phyloP scores from a whole-genome alignment of 2,113 vertebrate species.

The Tinamus guttatus region DNA sequence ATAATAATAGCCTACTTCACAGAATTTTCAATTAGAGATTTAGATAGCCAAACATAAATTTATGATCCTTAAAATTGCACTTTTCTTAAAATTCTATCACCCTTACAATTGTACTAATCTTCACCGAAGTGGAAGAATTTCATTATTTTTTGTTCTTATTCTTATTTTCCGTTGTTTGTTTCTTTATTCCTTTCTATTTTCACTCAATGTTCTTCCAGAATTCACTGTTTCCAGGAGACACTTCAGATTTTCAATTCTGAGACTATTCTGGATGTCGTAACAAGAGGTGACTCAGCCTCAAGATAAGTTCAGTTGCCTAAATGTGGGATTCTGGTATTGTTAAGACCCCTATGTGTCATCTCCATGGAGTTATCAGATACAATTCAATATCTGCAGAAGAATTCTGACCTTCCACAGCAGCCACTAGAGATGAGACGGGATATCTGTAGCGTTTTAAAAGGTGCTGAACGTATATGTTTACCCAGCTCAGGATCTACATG shows the following conservation, averaged over 20 bases:
- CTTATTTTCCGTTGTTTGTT: slow-evolving; percentile 7
- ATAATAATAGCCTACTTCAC: neutral
- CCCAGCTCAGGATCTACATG: neutral
- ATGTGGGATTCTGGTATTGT: neutral
- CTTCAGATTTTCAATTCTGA: neutral
- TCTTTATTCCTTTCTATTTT: neutral
- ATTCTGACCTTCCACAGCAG: neutral
- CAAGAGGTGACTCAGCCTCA: neutral
- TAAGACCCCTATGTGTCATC: neutral
- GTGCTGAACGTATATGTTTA: neutral
- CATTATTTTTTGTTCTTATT: neutral
- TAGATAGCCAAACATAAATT: slow-evolving; percentile 4
- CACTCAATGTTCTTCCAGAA: neutral
- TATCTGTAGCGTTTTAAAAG: neutral
- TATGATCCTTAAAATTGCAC: neutral
- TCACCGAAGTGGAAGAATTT: neutral
- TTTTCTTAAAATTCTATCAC: neutral
- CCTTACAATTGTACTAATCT: neutral
- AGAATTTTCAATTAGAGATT: slow-evolving; percentile 43
- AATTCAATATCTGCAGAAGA: neutral
- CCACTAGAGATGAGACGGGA: neutral
- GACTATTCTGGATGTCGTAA: neutral
- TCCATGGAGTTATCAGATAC: neutral
- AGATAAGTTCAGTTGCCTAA: neutral
- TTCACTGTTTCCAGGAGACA: neutral